phyloP scores from a whole-genome alignment of 2,113 vertebrate genomes.

The Columbina picui region DNA sequence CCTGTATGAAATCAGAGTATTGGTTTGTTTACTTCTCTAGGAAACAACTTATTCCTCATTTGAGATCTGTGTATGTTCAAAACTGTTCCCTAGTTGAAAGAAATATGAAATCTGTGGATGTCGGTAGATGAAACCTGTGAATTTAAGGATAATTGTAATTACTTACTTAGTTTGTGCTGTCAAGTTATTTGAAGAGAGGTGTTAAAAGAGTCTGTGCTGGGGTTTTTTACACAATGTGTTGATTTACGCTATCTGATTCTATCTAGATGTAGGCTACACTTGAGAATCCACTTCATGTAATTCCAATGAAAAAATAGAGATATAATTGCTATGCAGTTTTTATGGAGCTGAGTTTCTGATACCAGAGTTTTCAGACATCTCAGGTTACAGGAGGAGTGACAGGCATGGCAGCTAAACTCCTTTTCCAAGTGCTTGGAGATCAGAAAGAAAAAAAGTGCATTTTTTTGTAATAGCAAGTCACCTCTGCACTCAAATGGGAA shows the following conservation, averaged over 20 bases:
- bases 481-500: background rate
- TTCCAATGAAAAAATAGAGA: background rate
- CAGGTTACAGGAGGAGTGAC: background rate
- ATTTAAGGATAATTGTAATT: background rate
- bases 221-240: background rate
- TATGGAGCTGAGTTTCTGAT: background rate
- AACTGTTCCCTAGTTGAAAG: background rate
- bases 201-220: background rate
- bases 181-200: background rate
- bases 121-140: background rate
- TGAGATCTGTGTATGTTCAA: background rate
- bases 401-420: background rate
- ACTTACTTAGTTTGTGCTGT: background rate
- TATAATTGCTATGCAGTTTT: background rate
- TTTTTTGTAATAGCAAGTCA: background rate
- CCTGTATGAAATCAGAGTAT: background rate
- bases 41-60: background rate
- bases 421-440: background rate
- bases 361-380: background rate
- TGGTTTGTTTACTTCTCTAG: background rate
- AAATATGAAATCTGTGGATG: background rate
- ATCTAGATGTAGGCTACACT: background rate
- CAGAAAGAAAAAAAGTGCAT: background rate
- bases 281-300: background rate
- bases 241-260: background rate